A percentile compares a stretch with the other conserved stretches of the same genome.
Conservation (phyloP, 2,888 invertebrate species). For the Lepidocyrtinus sp. region DNA sequence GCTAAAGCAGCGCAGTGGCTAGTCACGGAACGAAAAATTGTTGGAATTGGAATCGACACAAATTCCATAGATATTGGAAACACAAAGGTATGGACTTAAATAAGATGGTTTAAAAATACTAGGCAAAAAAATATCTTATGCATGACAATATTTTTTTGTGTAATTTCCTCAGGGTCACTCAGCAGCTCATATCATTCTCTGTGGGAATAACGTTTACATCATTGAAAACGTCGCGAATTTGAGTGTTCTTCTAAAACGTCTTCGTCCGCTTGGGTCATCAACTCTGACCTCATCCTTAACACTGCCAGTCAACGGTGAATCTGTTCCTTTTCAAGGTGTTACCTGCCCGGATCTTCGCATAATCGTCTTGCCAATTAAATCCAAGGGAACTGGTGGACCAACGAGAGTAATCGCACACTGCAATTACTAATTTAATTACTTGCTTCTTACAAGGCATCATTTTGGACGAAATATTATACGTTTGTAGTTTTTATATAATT, state of each 20-base stretch:
- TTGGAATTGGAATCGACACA: conserved; percentile 41
- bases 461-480: too few relatives aligned
- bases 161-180: conserved; percentile 37
- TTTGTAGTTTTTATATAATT: too few relatives aligned
- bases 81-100: conserved; percentile 59
- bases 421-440: too few relatives aligned
- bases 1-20: conserved; percentile 32
- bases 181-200: conserved; percentile 75
- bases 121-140: too few relatives aligned
- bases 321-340: too few relatives aligned
- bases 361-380: conserved; percentile 78
- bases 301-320: too few relatives aligned
- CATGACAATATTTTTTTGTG: background rate
- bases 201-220: conserved; percentile 73
- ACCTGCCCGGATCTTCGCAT: conserved; percentile 71
- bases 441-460: too few relatives aligned
- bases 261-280: background rate
- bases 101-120: background rate
- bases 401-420: conserved; percentile 75
- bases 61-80: conserved; percentile 36
- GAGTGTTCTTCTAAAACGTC: conserved; percentile 36
- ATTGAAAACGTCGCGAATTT: conserved; percentile 78
- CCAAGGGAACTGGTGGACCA: conserved; percentile 78
- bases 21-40: conserved; percentile 27
- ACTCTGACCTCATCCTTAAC: too few relatives aligned